A percentile compares a stretch with the other conserved stretches of the same genome.
These are phyloP conservation scores for Scaptomyza polygonia DNA, from an alignment of 2,888 invertebrate genomes.

Conservation along the genomic window DNA sequence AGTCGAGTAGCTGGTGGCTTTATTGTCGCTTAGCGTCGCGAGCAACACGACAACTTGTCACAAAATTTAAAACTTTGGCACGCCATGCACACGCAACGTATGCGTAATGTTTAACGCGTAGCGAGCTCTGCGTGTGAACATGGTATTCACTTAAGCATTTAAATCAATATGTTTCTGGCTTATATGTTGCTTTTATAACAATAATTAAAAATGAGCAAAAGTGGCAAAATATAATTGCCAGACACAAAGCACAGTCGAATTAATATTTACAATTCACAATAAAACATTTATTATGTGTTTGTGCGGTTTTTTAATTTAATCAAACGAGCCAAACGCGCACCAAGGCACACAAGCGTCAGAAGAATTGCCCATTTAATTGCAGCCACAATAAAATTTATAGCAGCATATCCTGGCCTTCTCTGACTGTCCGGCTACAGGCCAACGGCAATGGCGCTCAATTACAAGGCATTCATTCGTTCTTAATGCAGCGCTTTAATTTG, in stretches of 20 bases:
- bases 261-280: constrained; percentile 44
- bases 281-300: constrained; percentile 56
- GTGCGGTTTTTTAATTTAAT: constrained; percentile 60
- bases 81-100: constrained; percentile 11
- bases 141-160: constrained; percentile 36
- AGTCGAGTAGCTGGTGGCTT: constrained; percentile 32
- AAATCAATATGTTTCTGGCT: constrained; percentile 42
- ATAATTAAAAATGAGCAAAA: constrained; percentile 28
- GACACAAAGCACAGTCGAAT: constrained; percentile 10
- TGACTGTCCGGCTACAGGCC: neutral
- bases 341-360: constrained; percentile 4
- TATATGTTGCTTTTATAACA: constrained; percentile 11
- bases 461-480: constrained; percentile 35
- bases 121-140: constrained; percentile 14
- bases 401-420: constrained; percentile 17
- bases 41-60: constrained; percentile 54
- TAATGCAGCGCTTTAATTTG: constrained; percentile 34
- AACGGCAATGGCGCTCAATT: constrained; percentile 32
- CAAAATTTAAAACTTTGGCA: constrained; percentile 52
- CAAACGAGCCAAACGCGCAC: constrained; percentile 33
- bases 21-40: constrained; percentile 50
- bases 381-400: constrained; percentile 49
- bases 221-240: constrained; percentile 14
- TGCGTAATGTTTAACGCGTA: constrained; percentile 15
- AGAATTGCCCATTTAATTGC: constrained; percentile 46